Conservation (phyloP, 2,113 vertebrate genomes). For the Hippocampus comes region DNA sequence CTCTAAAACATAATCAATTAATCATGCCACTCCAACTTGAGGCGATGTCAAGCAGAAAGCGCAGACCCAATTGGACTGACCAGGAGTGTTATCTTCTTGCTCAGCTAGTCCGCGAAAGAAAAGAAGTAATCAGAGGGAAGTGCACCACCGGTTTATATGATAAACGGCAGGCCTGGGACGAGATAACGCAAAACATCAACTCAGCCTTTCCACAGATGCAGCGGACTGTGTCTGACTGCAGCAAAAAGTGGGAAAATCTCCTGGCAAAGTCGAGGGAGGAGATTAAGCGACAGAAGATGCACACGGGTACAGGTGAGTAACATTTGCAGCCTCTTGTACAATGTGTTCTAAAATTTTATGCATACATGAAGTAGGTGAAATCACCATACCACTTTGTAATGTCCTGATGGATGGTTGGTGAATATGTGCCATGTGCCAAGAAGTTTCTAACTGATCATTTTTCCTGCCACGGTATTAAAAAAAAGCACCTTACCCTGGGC, state of each 20-base stretch:
- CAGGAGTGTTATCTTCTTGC: constrained; percentile 53
- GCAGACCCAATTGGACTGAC: constrained; percentile 58
- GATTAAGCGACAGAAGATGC: constrained; percentile 49
- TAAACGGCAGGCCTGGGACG: constrained; percentile 53
- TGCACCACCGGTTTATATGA: constrained; percentile 40
- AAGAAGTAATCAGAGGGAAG: constrained; percentile 45
- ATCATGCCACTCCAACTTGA: constrained; percentile 31
- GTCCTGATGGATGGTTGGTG: background rate
- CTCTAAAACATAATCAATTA: background rate
- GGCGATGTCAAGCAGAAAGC: constrained; percentile 38
- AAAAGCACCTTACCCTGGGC: no score
- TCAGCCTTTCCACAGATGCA: constrained; percentile 47
- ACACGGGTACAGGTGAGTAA: constrained; percentile 25
- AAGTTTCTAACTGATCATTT: background rate
- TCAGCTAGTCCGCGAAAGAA: constrained; percentile 45
- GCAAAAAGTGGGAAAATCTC: constrained; percentile 62
- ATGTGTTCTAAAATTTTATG: background rate
- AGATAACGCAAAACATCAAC: constrained; percentile 45
- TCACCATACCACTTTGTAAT: background rate
- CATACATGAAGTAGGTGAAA: no score
- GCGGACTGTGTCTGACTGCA: constrained; percentile 52
- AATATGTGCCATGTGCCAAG: background rate
- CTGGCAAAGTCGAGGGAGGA: constrained; percentile 53
- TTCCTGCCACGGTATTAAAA: no score
- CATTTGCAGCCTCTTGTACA: background rate